Percentiles rank a stretch among this genome's conserved stretches.
Conservation (phyloP, 2,113 vertebrate genomes). For the Gyps fulvus region DNA sequence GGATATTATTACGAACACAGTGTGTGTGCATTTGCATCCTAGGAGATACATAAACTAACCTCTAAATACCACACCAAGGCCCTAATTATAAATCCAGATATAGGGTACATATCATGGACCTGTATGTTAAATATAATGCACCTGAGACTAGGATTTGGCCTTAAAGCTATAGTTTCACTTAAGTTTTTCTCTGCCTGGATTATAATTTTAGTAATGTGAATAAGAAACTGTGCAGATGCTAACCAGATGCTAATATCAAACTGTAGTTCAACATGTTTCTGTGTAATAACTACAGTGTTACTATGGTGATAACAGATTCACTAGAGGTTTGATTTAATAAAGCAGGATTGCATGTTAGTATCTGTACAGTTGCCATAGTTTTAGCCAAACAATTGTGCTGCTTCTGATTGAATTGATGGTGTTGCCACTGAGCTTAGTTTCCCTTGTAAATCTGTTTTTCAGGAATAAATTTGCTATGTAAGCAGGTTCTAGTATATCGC, state of each 20-base stretch:
- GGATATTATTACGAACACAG: neutral
- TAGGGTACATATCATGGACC: neutral
- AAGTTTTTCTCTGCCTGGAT: constrained; percentile 37
- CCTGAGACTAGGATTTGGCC: constrained; percentile 45
- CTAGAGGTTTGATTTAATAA: constrained; percentile 69
- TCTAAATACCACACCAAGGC: neutral
- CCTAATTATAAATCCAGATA: constrained; percentile 46
- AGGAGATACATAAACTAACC: constrained; percentile 38
- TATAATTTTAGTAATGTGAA: constrained; percentile 48
- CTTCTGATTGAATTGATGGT: constrained; percentile 38
- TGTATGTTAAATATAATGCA: constrained; percentile 20
- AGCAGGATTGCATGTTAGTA: constrained; percentile 56
- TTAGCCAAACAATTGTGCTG: constrained; percentile 60
- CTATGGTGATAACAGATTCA: constrained; percentile 75
- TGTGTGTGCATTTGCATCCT: constrained; percentile 12
- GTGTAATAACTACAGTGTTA: constrained; percentile 70
- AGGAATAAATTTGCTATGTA: constrained; percentile 24
- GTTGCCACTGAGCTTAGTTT: constrained; percentile 40
- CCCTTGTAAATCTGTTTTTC: constrained; percentile 24
- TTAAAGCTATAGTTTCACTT: constrained; percentile 5
- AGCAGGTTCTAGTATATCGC: constrained; percentile 21
- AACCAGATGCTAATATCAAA: constrained; percentile 69
- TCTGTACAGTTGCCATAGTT: constrained; percentile 66
- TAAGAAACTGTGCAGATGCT: constrained; percentile 66
- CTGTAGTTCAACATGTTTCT: constrained; percentile 67